Percentiles rank a stretch among this genome's conserved stretches.
Conservation (phyloP, 1,140 invertebrate genomes). For the Cecropterus lyciades region DNA sequence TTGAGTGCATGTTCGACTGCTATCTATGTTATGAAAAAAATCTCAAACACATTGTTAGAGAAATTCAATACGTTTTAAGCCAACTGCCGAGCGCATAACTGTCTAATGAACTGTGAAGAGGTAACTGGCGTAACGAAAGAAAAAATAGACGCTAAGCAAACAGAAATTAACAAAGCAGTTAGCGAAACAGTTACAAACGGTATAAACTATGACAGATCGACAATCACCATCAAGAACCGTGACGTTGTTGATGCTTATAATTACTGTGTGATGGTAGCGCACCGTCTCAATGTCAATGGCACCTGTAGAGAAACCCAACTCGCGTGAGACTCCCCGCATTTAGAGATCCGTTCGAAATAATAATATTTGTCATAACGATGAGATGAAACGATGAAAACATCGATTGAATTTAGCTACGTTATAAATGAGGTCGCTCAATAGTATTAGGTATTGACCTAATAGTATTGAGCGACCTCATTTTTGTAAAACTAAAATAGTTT, state of each 20-base stretch:
- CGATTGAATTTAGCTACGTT: too few relatives aligned
- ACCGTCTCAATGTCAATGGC: conserved; percentile 34
- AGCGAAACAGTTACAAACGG: conserved; percentile 28
- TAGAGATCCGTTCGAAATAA: conserved; percentile 19
- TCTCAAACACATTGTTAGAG: too few relatives aligned
- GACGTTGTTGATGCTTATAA: conserved; percentile 7
- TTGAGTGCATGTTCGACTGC: too few relatives aligned
- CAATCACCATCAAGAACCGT: conserved; percentile 19
- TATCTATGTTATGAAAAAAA: too few relatives aligned
- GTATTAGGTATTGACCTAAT: too few relatives aligned
- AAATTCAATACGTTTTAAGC: too few relatives aligned
- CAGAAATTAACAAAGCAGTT: conserved; percentile 30
- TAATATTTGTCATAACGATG: too few relatives aligned
- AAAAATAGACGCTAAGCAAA: conserved; percentile 17
- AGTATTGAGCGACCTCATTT: too few relatives aligned
- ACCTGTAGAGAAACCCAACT: conserved; percentile 2
- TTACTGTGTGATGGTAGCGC: conserved; percentile 17
- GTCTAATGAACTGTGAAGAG: conserved; percentile 14
- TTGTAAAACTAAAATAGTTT: too few relatives aligned
- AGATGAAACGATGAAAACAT: too few relatives aligned
- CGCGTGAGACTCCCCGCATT: conserved; percentile 33
- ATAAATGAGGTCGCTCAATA: too few relatives aligned
- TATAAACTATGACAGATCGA: conserved; percentile 26
- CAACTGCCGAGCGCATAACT: background rate
- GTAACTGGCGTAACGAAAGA: conserved; percentile 5